Evolutionary conservation across 2,888 invertebrate genomes (phyloP).

Genomic region (Chloromyia formosa): DNA sequence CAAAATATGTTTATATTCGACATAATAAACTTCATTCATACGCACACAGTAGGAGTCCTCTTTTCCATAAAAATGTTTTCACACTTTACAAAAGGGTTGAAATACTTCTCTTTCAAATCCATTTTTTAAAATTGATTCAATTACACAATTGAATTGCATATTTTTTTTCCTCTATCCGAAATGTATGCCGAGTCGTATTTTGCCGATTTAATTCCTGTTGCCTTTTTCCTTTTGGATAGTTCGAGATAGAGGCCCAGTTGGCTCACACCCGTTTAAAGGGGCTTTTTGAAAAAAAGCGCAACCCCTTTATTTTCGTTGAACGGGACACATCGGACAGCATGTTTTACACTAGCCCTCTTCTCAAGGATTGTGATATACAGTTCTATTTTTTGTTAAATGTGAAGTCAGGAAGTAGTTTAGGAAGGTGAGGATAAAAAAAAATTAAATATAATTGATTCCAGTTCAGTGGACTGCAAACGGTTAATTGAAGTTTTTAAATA

Average conservation of each 20-base stretch:
- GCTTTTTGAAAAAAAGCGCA: conserved; percentile 32
- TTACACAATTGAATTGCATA: conserved; percentile 19
- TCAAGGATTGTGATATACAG: not conserved
- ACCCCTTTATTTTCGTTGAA: conserved; percentile 26
- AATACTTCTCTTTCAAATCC: conserved; percentile 23
- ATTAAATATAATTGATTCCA: conserved; percentile 16
- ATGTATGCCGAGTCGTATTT: conserved; percentile 20
- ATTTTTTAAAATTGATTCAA: conserved; percentile 39
- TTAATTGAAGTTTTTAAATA: conserved; percentile 21
- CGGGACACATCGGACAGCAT: conserved; percentile 15
- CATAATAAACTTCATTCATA: no score
- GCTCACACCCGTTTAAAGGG: not conserved
- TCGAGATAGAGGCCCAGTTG: not conserved
- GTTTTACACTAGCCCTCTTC: conserved; percentile 18
- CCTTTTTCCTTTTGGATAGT: conserved; percentile 1
- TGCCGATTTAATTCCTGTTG: conserved; percentile 5
- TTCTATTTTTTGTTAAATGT: conserved; percentile 6
- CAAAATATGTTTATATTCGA: no score
- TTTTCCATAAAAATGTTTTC: not conserved
- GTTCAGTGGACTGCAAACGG: conserved; percentile 41
- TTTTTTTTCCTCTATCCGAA: not conserved
- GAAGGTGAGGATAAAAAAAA: conserved; percentile 9
- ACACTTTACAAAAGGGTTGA: conserved; percentile 27
- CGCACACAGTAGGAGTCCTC: not conserved
- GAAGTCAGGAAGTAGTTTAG: conserved; percentile 34